Conservation (phyloP, 1,140 invertebrate species). For the Vanessa tameamea region DNA sequence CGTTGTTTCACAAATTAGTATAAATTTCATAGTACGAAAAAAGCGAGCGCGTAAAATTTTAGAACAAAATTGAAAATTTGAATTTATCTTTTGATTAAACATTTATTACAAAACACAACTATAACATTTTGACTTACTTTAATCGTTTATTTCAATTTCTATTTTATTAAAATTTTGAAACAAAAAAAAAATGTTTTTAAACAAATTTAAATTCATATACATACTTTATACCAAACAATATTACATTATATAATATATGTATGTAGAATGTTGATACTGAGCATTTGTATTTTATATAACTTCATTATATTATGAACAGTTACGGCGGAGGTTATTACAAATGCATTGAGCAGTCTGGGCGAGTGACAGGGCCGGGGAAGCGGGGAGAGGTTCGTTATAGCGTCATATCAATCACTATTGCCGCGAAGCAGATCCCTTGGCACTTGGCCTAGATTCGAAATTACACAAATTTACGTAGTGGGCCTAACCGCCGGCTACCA, state of each 20-base stretch:
- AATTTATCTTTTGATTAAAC: conserved; percentile 10
- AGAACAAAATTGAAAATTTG: neutral
- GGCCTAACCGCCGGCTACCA: conserved; percentile 66
- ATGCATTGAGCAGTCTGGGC: conserved; percentile 59
- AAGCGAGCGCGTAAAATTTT: neutral
- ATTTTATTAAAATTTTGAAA: too few species aligned
- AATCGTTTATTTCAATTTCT: too few species aligned
- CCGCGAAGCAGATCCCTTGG: conserved; percentile 74
- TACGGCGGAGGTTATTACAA: conserved; percentile 49
- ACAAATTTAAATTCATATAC: too few species aligned
- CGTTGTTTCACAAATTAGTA: conserved; percentile 24
- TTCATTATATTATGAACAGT: conserved; percentile 27
- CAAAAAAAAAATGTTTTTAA: too few species aligned
- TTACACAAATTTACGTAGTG: conserved; percentile 78
- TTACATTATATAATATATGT: too few species aligned
- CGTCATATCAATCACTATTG: conserved; percentile 79
- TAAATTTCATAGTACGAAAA: conserved; percentile 13
- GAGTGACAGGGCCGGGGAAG: conserved; percentile 55
- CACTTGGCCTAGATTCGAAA: conserved; percentile 78
- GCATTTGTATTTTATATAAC: neutral
- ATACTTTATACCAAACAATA: too few species aligned
- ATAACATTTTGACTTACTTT: neutral
- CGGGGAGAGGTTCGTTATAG: conserved; percentile 58
- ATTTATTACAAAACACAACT: neutral
- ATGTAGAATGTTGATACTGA: too few species aligned